Evolutionary conservation across 2,113 vertebrate species (phyloP).

Genomic region (Zapornia atra): DNA sequence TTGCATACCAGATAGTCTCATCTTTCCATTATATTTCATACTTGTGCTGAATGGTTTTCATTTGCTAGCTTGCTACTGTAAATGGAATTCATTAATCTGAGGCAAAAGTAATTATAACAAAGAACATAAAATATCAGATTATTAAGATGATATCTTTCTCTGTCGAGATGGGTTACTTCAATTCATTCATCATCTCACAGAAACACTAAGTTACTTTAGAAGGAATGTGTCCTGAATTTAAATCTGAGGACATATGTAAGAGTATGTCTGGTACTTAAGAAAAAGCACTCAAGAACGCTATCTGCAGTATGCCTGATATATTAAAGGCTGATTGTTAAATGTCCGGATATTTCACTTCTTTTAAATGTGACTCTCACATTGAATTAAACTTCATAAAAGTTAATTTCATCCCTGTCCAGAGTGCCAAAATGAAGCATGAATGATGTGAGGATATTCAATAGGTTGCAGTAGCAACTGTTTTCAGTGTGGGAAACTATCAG

Average conservation of each 20-base stretch:
- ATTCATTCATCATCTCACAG: constrained; percentile 32
- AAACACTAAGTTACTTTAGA: constrained; percentile 6
- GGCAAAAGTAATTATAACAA: constrained; percentile 67
- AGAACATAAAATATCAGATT: constrained; percentile 66
- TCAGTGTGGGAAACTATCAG: not conserved
- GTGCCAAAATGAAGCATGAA: not conserved
- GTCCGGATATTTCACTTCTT: not conserved
- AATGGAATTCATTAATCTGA: constrained; percentile 68
- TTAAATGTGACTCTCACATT: not conserved
- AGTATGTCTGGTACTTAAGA: not conserved
- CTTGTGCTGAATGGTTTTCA: constrained; percentile 29
- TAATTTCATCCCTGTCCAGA: not conserved
- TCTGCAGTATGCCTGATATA: not conserved
- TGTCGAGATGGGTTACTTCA: constrained; percentile 34
- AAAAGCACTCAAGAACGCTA: not conserved
- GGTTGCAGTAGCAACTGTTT: not conserved
- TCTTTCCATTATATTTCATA: constrained; percentile 40
- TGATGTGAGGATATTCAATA: not conserved
- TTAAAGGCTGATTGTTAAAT: not conserved
- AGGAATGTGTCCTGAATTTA: constrained; percentile 37
- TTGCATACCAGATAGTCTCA: constrained; percentile 3
- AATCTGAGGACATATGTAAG: not conserved
- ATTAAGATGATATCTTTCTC: constrained; percentile 61
- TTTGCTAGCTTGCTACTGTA: constrained; percentile 54
- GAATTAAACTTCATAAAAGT: not conserved